Base-by-base conservation (phyloP, 1,140 invertebrate species). In the Euwallacea fornicatus region DNA sequence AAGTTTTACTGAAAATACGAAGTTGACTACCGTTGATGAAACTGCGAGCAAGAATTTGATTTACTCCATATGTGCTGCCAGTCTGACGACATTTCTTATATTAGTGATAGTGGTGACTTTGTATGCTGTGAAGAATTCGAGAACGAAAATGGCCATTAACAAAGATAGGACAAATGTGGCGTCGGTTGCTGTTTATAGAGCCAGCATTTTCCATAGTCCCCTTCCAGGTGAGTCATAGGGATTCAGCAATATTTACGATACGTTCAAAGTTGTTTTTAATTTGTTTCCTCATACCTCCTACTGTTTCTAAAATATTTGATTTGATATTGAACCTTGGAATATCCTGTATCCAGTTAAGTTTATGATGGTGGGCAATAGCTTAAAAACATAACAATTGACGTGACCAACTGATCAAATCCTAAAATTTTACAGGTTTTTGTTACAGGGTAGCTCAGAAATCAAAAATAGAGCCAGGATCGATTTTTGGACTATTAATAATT, bases 141-240 rank as follows among this genome's bases (percentile, higher is more conserved):
- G 54, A 58, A 63, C 58, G 59, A 62, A 62, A 50, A 13, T 59
- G 58, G 50, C 63, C 16, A 56, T 54, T 21, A 42, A 63, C 9
- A 50, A 67, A 41, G 54, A 42, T 3, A 42, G 44, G 13, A 42
- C 61, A 50, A 62, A 70, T 13, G 60, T 63, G 9, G 56, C 60
- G 7, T 54, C 69, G 10, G 66, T 74, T 7, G 70, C 73, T 44
- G 73, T 74, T 6, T 74, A 74, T 67, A 74, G 70, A 0, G 59
- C 72, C 65, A 86, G 84, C 73, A 85, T 85, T 55, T 86, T 86
- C 69, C 85, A 86, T 74, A 84, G 82, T 64, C 84, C 85, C 2
- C 75, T 85, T 65, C 85, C 85, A 81, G 85, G 85, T 86, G 81
- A 33, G 42, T 61, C 59, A 41, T 13, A 61, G 16, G n/a, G n/a